Conservation (phyloP, 1,140 invertebrate genomes). For the Olivierus martensii region DNA sequence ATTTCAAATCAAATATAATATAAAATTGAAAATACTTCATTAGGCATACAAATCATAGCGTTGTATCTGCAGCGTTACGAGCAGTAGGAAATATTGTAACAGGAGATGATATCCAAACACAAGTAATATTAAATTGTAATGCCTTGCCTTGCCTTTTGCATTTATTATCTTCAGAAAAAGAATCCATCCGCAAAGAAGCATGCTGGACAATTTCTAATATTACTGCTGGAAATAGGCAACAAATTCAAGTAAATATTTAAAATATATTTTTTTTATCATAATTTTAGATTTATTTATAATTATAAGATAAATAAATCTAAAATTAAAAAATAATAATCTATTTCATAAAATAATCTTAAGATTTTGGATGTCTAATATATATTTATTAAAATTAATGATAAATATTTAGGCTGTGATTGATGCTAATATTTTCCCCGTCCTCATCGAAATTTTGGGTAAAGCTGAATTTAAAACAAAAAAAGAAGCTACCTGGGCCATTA, state of each 20-base stretch:
- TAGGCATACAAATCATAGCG: conserved; percentile 76
- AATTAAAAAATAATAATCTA: no score
- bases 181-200: conserved; percentile 86
- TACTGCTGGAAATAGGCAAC: conserved; percentile 85
- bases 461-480: conserved; percentile 94
- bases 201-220: conserved; percentile 99
- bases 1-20: not conserved
- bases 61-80: conserved; percentile 85
- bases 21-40: conserved; percentile 12
- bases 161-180: conserved; percentile 61
- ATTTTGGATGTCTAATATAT: no score
- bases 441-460: conserved; percentile 80
- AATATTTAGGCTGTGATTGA: conserved; percentile 75
- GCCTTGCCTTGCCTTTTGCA: conserved; percentile 72
- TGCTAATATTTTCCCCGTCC: conserved; percentile 81
- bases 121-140: conserved; percentile 81
- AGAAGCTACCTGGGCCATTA: conserved; percentile 96
- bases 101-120: conserved; percentile 93
- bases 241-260: conserved; percentile 54
- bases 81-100: conserved; percentile 98
- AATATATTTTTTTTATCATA: conserved; percentile 14
- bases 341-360: no score
- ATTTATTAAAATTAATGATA: no score
- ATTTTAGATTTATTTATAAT: no score
- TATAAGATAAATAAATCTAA: no score